Conservation (phyloP, 2,113 vertebrate species). For the Gobius niger region DNA sequence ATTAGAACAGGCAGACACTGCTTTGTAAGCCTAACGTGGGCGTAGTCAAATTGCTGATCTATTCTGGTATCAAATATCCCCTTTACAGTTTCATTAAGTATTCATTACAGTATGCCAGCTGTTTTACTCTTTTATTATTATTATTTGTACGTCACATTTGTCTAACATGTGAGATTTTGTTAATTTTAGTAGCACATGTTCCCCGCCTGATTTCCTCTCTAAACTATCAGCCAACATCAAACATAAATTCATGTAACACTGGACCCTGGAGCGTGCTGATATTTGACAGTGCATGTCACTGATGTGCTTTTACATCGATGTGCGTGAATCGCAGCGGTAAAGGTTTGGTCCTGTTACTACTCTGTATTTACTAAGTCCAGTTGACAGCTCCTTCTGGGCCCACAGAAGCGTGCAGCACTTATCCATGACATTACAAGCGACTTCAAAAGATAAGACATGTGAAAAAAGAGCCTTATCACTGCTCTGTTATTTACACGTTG, state of each 20-base stretch:
- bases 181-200: no score
- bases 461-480: no score
- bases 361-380: conserved; percentile 7
- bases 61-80: background rate
- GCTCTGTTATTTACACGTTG: no score
- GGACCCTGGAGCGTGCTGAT: no score
- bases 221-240: no score
- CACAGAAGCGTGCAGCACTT: background rate
- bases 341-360: background rate
- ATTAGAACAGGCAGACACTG: background rate
- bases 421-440: background rate
- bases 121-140: no score
- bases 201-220: no score
- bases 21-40: background rate
- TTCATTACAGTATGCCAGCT: no score
- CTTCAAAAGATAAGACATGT: background rate
- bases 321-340: background rate
- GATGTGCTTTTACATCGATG: background rate
- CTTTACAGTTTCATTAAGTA: background rate
- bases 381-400: conserved; percentile 44
- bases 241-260: no score
- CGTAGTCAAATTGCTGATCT: background rate
- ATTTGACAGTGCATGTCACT: background rate
- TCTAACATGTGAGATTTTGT: no score
- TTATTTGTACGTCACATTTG: no score